Conservation (phyloP, 2,113 vertebrate species). For the Crotalus tigris region DNA sequence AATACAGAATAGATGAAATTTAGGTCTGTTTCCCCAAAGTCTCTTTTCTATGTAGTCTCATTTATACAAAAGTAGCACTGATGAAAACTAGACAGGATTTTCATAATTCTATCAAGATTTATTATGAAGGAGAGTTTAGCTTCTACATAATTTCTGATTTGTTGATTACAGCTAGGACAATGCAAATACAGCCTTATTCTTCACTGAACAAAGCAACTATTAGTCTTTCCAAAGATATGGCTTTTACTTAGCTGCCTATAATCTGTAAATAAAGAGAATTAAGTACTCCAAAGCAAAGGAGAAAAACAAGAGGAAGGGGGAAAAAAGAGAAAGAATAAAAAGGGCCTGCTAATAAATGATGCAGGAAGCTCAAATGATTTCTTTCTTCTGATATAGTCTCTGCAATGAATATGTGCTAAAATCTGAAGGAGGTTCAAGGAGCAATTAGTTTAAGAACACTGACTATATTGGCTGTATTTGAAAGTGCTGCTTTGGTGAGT, state of each 20-base stretch:
- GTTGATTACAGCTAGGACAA: background rate
- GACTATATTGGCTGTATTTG: background rate
- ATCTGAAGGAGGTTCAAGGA: background rate
- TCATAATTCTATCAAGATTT: background rate
- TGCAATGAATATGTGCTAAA: background rate
- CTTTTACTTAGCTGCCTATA: background rate
- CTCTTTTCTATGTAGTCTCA: background rate
- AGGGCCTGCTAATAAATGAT: background rate
- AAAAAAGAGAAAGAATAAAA: background rate
- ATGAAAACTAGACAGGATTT: background rate
- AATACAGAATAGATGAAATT: background rate
- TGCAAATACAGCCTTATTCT: background rate
- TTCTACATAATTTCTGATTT: background rate
- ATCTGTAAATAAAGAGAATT: background rate
- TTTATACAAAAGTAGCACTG: background rate
- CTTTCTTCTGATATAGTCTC: background rate
- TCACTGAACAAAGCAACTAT: background rate
- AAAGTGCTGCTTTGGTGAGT: background rate
- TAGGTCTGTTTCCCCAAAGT: background rate
- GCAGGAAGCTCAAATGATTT: background rate
- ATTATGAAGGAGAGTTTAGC: background rate
- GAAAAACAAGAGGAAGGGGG: background rate
- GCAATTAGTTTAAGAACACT: background rate
- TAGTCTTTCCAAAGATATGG: background rate
- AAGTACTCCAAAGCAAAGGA: background rate